Conservation (phyloP, 1,140 invertebrate genomes). For the Coptotermes formosanus region DNA sequence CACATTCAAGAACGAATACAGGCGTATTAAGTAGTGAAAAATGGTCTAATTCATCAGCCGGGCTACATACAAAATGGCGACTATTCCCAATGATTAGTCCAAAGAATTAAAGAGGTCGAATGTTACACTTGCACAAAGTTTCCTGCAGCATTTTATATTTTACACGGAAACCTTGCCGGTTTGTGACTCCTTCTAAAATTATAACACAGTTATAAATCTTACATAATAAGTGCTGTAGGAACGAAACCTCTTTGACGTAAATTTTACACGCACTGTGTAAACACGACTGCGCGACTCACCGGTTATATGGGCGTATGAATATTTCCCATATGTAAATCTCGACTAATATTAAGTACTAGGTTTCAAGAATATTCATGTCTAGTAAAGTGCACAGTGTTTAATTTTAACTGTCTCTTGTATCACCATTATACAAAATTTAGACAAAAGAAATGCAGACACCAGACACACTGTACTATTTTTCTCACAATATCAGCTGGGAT, state of each 20-base stretch:
- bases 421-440: background rate
- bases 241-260: constrained; percentile 37
- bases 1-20: background rate
- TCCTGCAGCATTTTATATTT: background rate
- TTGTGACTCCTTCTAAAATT: background rate
- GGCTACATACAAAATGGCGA: constrained; percentile 37
- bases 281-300: constrained; percentile 35
- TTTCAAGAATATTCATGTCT: no score
- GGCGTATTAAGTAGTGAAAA: background rate
- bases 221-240: constrained; percentile 31
- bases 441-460: background rate
- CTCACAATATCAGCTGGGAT: constrained; percentile 29
- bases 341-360: background rate
- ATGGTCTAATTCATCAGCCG: constrained; percentile 33
- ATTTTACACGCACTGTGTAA: constrained; percentile 36
- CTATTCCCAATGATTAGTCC: constrained; percentile 23
- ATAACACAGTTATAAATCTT: constrained; percentile 29
- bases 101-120: constrained; percentile 7
- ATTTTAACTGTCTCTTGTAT: no score
- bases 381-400: no score
- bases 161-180: background rate
- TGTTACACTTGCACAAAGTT: background rate
- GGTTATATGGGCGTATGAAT: constrained; percentile 36
- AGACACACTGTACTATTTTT: constrained; percentile 29
- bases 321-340: constrained; percentile 7